These are phyloP conservation scores for Lepus oiostolus DNA, from an alignment of 2,797 vertebrate species.

Conservation along the genomic window DNA sequence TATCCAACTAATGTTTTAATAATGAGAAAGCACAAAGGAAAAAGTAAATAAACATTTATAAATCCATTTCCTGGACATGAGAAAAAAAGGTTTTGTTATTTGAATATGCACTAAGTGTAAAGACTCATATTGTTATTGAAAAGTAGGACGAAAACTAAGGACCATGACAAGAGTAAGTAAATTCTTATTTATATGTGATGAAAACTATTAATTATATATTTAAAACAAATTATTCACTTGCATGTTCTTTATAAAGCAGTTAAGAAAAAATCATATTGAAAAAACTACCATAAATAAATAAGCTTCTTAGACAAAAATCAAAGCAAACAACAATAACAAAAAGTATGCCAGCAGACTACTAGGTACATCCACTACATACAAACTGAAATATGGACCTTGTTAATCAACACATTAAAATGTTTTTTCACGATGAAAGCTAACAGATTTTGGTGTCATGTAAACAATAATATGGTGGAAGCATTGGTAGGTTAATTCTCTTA, in stretches of 20 bases:
- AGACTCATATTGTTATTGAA: not conserved
- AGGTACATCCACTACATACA: not conserved
- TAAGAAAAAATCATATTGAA: not conserved
- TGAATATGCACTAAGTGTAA: not conserved
- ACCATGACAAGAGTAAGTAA: not conserved
- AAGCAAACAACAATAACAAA: not conserved
- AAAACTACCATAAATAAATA: slow-evolving; percentile 57
- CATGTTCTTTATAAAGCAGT: slow-evolving; percentile 40
- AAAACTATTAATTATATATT: not conserved
- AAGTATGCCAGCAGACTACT: not conserved
- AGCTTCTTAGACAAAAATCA: slow-evolving; percentile 23
- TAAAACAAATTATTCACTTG: not conserved
- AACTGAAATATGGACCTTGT: slow-evolving; percentile 16
- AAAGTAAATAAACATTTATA: slow-evolving; percentile 43
- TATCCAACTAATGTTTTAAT: not conserved
- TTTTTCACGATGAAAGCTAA: not conserved
- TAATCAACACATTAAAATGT: slow-evolving; percentile 19
- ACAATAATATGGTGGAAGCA: slow-evolving; percentile 6
- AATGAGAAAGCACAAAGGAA: slow-evolving; percentile 32
- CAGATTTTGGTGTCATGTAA: not conserved
- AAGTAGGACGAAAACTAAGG: slow-evolving; percentile 53
- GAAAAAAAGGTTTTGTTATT: slow-evolving; percentile 23
- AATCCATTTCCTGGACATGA: slow-evolving; percentile 13
- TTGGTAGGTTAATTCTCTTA: not conserved
- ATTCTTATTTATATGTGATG: slow-evolving; percentile 19